Evolutionary conservation across 2,113 vertebrate genomes (phyloP).

Genomic region (Phodopus roborovskii): DNA sequence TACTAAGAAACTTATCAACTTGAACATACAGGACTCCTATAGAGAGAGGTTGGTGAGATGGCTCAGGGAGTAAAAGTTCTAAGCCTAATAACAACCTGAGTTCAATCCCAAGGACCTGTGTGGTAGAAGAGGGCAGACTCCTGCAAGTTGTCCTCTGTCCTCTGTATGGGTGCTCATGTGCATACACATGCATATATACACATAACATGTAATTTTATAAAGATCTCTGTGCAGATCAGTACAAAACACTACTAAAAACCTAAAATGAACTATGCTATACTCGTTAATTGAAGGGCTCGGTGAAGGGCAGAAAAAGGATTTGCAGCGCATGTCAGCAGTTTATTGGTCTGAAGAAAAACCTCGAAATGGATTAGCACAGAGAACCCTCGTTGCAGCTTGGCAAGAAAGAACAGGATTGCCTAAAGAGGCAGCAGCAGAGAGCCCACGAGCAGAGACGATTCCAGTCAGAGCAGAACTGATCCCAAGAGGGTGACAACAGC

Average conservation of each 20-base stretch:
- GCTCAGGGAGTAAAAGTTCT: background rate
- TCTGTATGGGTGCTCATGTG: background rate
- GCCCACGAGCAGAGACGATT: background rate
- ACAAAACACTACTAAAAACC: background rate
- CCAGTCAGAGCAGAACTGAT: background rate
- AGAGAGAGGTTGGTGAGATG: too few species aligned
- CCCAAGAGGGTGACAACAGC: background rate
- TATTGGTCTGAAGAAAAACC: background rate
- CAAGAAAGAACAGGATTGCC: background rate
- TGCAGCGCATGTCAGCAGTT: background rate
- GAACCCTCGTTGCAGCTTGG: background rate
- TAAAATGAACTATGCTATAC: background rate
- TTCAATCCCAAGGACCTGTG: background rate
- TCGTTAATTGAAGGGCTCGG: background rate
- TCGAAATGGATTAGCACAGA: background rate
- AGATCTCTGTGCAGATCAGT: background rate
- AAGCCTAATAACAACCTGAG: background rate
- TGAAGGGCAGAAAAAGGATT: background rate
- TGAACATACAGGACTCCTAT: background rate
- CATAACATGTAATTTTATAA: background rate
- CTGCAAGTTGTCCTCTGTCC: background rate
- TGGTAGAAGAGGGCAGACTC: background rate
- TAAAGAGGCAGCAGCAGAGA: background rate
- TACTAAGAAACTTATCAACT: background rate
- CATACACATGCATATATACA: background rate